These are phyloP conservation scores for Dinomys branickii DNA, from an alignment of 2,113 vertebrate genomes.

Conservation along the genomic window DNA sequence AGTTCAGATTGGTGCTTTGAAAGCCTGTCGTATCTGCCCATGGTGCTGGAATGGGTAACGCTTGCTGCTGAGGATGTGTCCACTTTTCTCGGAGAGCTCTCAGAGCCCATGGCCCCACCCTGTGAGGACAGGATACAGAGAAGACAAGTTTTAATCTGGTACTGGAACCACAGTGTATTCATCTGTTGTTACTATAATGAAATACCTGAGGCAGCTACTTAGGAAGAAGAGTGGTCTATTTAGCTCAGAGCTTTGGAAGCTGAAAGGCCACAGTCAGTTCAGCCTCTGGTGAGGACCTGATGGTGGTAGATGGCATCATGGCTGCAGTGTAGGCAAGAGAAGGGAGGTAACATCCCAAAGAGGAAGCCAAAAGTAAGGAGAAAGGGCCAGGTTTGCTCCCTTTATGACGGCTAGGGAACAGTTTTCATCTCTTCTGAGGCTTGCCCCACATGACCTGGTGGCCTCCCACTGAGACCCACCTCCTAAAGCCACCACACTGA, in stretches of 20 bases:
- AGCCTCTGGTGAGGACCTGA: background rate
- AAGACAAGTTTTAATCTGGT: background rate
- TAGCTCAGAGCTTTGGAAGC: background rate
- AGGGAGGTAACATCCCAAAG: no score
- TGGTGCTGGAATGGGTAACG: background rate
- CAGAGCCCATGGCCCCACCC: background rate
- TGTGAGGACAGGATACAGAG: background rate
- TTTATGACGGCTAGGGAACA: background rate
- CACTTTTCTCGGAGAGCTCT: background rate
- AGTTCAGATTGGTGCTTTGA: background rate
- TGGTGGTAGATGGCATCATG: background rate
- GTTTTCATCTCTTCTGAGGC: background rate
- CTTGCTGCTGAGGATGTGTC: background rate
- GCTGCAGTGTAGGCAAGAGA: background rate
- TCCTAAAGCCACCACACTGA: background rate
- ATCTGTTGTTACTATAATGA: background rate
- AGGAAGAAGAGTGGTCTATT: background rate
- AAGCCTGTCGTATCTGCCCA: background rate
- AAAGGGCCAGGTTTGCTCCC: background rate
- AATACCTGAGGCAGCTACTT: background rate
- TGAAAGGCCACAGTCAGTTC: background rate
- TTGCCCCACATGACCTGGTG: background rate
- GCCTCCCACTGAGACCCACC: background rate
- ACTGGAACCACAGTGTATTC: background rate
- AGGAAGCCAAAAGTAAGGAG: background rate